phyloP scores from a whole-genome alignment of 2,113 vertebrate genomes.

The Lucifuga dentata region DNA sequence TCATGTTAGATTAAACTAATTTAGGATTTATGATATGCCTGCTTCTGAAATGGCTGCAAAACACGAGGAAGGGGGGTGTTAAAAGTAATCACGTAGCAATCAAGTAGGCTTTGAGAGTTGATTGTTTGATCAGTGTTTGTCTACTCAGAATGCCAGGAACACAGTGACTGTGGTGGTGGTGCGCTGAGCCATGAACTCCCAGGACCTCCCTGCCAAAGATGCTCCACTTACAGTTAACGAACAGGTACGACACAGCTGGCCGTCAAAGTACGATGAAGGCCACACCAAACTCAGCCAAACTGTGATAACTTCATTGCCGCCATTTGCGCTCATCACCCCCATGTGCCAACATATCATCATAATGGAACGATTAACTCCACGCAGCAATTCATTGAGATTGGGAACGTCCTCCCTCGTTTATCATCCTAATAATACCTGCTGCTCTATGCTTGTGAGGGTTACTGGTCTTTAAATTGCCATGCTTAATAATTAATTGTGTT shows the following conservation, averaged over 20 bases:
- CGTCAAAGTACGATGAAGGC: neutral
- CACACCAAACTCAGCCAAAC: neutral
- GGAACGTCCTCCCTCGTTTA: conserved; percentile 9
- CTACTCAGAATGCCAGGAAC: conserved; percentile 82
- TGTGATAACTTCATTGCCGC: conserved; percentile 2
- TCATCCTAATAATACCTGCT: conserved; percentile 38
- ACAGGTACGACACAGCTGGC: conserved; percentile 85
- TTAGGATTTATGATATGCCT: too few relatives aligned
- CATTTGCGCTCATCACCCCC: conserved; percentile 37
- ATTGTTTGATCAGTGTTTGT: conserved; percentile 30
- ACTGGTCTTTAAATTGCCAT: conserved; percentile 38
- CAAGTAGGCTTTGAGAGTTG: too few relatives aligned
- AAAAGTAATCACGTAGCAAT: neutral
- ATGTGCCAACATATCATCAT: conserved; percentile 26
- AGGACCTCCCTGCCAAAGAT: conserved; percentile 84
- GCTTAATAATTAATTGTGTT: conserved; percentile 43
- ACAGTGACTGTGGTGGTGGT: conserved; percentile 66
- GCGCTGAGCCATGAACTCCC: conserved; percentile 87
- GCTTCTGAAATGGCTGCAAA: neutral
- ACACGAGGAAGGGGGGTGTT: neutral
- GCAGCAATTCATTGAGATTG: conserved; percentile 16
- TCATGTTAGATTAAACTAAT: neutral
- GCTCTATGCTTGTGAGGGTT: conserved; percentile 31
- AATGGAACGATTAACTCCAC: conserved; percentile 27
- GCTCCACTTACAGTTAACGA: conserved; percentile 92